A percentile compares a stretch with the other conserved stretches of the same genome.
phyloP scores from a whole-genome alignment of 2,113 vertebrate species.

The Paracanthobrama guichenoti region DNA sequence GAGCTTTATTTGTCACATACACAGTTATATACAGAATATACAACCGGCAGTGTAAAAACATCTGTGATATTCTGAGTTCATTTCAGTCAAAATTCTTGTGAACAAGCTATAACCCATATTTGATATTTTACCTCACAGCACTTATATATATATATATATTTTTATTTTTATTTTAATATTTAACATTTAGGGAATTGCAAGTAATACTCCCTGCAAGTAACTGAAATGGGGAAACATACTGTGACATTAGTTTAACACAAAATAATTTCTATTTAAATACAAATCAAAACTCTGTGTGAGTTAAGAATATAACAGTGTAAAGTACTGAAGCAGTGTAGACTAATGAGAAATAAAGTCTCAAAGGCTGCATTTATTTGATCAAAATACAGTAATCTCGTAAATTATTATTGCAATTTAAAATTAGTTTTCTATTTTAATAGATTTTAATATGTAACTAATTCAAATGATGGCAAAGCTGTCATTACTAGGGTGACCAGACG shows the following conservation, averaged over 20 bases:
- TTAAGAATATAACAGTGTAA: neutral
- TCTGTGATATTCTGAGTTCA: neutral
- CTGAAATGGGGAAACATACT: neutral
- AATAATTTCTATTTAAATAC: neutral
- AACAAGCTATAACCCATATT: neutral
- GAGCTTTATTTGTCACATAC: too few species aligned
- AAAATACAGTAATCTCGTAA: neutral
- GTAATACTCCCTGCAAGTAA: neutral
- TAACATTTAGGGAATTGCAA: neutral
- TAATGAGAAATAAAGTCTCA: neutral
- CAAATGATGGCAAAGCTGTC: neutral
- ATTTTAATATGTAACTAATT: neutral
- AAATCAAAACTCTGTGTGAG: neutral
- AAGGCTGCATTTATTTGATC: neutral
- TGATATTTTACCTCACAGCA: neutral
- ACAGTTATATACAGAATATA: too few species aligned
- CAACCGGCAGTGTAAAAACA: too few species aligned
- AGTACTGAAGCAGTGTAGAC: neutral
- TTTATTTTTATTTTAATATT: neutral
- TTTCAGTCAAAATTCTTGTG: neutral
- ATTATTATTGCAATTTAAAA: neutral
- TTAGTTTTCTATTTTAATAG: neutral
- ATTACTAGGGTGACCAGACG: too few species aligned
- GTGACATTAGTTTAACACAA: conserved; percentile 15
- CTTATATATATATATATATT: too few species aligned